Evolutionary conservation across 64 coral and sea anemone species (phyloP).

Genomic region (Pachyseris speciosa): DNA sequence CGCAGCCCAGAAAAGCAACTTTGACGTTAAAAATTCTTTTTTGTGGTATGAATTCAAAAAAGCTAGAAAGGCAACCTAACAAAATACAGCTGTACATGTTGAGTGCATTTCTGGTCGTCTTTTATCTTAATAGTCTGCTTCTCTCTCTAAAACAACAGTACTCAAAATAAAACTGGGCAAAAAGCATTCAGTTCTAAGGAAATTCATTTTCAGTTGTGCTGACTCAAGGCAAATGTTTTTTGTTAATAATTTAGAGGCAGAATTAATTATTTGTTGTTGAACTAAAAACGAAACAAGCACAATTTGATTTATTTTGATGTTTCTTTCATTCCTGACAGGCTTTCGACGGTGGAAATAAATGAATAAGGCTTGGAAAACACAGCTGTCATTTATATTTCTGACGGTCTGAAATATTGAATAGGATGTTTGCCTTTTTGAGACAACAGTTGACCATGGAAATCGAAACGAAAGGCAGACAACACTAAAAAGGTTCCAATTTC

Average conservation of each 20-base stretch:
- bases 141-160: no score
- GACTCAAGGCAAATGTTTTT: no score
- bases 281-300: background rate
- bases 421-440: slow-evolving; percentile 14
- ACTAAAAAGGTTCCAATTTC: no score
- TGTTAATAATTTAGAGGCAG: background rate
- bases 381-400: background rate
- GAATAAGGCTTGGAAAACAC: background rate
- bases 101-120: no score
- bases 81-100: no score
- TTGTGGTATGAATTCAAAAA: no score
- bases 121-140: no score
- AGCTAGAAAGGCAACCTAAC: no score
- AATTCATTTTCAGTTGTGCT: background rate
- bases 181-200: no score
- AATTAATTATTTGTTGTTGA: background rate
- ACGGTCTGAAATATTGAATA: background rate
- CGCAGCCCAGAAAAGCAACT: no score
- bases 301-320: background rate
- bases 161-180: no score
- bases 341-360: background rate
- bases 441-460: background rate
- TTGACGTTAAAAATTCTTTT: no score
- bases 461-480: background rate
- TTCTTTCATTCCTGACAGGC: background rate